Percentiles rank a stretch among this genome's conserved stretches.
Conservation (phyloP, 2,113 vertebrate genomes). For the Bolborhynchus lineola region DNA sequence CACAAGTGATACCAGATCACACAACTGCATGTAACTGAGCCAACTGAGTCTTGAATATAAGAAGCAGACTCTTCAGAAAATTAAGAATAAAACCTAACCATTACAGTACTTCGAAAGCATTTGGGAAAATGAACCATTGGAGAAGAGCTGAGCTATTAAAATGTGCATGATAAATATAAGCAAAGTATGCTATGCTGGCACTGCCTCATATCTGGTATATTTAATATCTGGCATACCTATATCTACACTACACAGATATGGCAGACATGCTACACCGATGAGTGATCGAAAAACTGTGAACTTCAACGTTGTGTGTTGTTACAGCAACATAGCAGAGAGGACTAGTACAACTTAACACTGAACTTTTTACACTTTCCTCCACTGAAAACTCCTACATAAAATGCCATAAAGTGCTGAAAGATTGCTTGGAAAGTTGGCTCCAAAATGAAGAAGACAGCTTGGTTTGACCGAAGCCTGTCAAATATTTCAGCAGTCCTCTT, state of each 20-base stretch:
- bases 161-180: not conserved
- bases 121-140: not conserved
- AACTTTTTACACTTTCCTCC: not conserved
- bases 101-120: not conserved
- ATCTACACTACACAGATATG: not conserved
- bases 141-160: not conserved
- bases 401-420: not conserved
- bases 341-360: not conserved
- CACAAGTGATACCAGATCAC: not conserved
- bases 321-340: not conserved
- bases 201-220: not conserved
- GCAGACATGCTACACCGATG: not conserved
- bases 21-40: not conserved
- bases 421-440: not conserved
- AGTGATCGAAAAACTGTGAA: not conserved
- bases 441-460: not conserved
- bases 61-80: not conserved
- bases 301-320: not conserved
- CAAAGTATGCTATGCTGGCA: not conserved
- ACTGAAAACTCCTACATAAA: not conserved
- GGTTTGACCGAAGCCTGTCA: conserved; percentile 26
- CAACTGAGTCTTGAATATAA: not conserved
- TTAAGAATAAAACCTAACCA: not conserved
- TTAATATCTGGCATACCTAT: not conserved
- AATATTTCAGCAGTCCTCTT: conserved; percentile 15